Evolutionary conservation across 2,888 invertebrate species (phyloP).

Genomic region (Nematopogon swammerdamellus): DNA sequence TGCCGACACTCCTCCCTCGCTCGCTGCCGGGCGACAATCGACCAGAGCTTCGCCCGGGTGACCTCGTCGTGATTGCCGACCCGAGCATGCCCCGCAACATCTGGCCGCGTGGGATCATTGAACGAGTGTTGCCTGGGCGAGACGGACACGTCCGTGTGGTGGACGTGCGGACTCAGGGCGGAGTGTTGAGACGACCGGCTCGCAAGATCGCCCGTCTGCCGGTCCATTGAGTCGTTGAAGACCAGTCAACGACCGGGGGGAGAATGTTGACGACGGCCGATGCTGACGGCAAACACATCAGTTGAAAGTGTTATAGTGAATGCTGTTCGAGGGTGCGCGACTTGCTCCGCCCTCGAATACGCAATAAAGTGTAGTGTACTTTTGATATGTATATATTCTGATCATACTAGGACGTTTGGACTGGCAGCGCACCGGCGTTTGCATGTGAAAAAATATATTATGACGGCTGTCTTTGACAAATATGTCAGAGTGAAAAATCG

Average conservation of each 20-base stretch:
- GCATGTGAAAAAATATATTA: too few relatives aligned
- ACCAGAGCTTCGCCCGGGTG: not conserved
- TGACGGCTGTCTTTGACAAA: too few relatives aligned
- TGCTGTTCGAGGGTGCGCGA: too few relatives aligned
- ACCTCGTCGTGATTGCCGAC: slow-evolving; percentile 1
- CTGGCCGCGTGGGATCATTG: not conserved
- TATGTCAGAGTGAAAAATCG: too few relatives aligned
- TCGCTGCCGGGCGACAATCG: not conserved
- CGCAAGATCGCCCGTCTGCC: not conserved
- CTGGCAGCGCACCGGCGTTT: too few relatives aligned
- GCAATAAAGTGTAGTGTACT: too few relatives aligned
- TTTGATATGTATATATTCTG: too few relatives aligned
- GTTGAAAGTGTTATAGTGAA: too few relatives aligned
- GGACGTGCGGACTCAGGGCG: not conserved
- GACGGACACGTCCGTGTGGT: slow-evolving; percentile 2
- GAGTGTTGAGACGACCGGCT: not conserved
- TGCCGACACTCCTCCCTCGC: slow-evolving; percentile 11
- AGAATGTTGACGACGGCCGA: too few relatives aligned
- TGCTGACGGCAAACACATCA: too few relatives aligned
- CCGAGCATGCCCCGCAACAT: not conserved
- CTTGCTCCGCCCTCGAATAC: too few relatives aligned
- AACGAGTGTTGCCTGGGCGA: not conserved
- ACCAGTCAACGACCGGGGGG: not conserved
- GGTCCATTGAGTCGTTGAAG: not conserved
- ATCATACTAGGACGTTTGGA: too few relatives aligned